Evolutionary conservation across 2,888 invertebrate genomes (phyloP).

Genomic region (Odontothrips loti): DNA sequence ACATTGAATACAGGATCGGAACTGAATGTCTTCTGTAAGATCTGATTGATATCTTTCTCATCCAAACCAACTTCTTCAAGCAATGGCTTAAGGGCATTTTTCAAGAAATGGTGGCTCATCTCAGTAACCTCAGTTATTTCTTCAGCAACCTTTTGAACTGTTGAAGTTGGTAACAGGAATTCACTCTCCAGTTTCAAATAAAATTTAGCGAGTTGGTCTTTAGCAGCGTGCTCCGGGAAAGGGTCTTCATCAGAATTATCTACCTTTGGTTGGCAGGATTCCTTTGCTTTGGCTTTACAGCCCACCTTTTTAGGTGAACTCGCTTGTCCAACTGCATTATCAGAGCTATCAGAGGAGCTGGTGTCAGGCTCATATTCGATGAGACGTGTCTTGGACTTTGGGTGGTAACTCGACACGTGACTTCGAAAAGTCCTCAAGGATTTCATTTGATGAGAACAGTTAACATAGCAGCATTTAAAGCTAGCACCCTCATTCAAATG

Average conservation of each 20-base stretch:
- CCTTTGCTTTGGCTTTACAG: not conserved
- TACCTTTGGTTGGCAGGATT: not conserved
- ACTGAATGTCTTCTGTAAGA: not conserved
- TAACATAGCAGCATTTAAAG: not conserved
- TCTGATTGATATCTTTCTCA: not conserved
- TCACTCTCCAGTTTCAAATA: constrained; percentile 7
- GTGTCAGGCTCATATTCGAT: not conserved
- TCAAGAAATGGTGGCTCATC: not conserved
- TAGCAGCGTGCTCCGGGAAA: not conserved
- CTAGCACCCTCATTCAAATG: not conserved
- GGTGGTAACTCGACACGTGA: not conserved
- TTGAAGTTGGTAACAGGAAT: not conserved
- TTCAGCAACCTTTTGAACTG: not conserved
- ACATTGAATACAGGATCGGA: not conserved
- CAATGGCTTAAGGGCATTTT: not conserved
- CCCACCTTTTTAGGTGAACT: not conserved
- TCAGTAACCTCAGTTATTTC: not conserved
- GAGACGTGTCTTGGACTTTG: not conserved
- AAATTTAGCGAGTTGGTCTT: not conserved
- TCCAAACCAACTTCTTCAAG: not conserved
- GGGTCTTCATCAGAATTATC: not conserved
- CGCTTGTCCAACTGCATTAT: not conserved
- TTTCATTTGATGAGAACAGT: not conserved
- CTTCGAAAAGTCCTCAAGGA: not conserved
- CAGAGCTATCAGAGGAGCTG: not conserved